phyloP scores from a whole-genome alignment of 2,888 invertebrate genomes.

The Augochlorella aurata region DNA sequence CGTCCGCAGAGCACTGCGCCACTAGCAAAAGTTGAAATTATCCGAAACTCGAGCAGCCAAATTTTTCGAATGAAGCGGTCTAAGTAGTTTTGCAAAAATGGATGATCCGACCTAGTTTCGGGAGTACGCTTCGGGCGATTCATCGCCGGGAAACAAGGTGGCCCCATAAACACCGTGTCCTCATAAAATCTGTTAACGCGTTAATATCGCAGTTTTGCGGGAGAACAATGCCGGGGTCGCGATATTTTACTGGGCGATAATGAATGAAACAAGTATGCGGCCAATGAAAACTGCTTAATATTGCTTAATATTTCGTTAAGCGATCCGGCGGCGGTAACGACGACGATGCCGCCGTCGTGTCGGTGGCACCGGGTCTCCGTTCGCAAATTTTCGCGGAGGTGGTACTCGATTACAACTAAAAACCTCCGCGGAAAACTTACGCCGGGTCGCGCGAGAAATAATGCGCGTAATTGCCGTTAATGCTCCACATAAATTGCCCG shows the following conservation, averaged over 20 bases:
- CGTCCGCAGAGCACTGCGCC: neutral
- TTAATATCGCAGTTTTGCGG: conserved; percentile 27
- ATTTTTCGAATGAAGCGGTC: too few relatives aligned
- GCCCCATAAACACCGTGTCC: conserved; percentile 10
- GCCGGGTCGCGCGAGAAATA: conserved; percentile 22
- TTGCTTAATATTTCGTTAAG: conserved; percentile 45
- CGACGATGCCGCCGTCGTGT: neutral
- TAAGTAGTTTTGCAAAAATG: neutral
- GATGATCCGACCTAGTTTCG: conserved; percentile 1
- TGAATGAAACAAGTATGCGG: conserved; percentile 33
- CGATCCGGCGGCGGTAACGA: neutral
- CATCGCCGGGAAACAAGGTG: neutral
- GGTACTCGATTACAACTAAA: conserved; percentile 10
- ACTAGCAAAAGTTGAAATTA: neutral
- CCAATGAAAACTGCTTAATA: conserved; percentile 16
- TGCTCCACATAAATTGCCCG: conserved; percentile 39
- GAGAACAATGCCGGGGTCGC: conserved; percentile 24
- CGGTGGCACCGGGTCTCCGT: too few relatives aligned
- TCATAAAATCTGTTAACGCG: conserved; percentile 1
- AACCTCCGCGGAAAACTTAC: conserved; percentile 33
- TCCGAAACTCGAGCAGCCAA: neutral
- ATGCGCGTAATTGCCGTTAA: conserved; percentile 41
- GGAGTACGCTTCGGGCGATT: neutral
- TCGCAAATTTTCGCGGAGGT: too few relatives aligned
- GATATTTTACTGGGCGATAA: conserved; percentile 25